These are phyloP conservation scores for Sarcophilus harrisii DNA, from an alignment of 2,797 vertebrate genomes.

Conservation along the genomic window DNA sequence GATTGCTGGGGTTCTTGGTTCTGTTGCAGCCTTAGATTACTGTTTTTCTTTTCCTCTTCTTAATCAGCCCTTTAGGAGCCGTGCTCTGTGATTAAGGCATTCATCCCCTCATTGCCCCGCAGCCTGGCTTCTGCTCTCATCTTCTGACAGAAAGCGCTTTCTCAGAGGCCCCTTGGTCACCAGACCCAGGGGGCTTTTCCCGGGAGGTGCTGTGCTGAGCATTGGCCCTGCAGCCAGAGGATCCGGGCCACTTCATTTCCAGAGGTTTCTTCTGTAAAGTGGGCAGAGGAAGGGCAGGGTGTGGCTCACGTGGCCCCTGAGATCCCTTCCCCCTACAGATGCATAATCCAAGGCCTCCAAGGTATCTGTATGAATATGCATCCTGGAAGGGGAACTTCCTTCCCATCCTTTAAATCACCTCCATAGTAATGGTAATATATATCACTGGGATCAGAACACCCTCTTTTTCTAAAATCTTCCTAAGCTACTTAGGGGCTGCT, in stretches of 20 bases:
- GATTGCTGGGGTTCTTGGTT: background rate
- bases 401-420: background rate
- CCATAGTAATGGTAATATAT: background rate
- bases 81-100: background rate
- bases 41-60: background rate
- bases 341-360: background rate
- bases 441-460: background rate
- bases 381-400: background rate
- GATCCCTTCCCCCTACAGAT: background rate
- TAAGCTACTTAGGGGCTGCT: background rate
- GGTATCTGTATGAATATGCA: background rate
- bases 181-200: background rate
- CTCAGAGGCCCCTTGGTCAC: too few species aligned
- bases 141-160: background rate
- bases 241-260: background rate
- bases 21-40: background rate
- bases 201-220: background rate
- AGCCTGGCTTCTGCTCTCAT: background rate
- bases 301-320: background rate
- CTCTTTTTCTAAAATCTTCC: background rate
- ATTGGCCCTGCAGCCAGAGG: background rate
- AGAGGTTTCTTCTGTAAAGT: background rate
- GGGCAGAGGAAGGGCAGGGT: background rate
- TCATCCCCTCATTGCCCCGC: background rate
- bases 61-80: background rate